Base-by-base conservation (phyloP, 2,113 vertebrate species). In the Globicephala melas region DNA sequence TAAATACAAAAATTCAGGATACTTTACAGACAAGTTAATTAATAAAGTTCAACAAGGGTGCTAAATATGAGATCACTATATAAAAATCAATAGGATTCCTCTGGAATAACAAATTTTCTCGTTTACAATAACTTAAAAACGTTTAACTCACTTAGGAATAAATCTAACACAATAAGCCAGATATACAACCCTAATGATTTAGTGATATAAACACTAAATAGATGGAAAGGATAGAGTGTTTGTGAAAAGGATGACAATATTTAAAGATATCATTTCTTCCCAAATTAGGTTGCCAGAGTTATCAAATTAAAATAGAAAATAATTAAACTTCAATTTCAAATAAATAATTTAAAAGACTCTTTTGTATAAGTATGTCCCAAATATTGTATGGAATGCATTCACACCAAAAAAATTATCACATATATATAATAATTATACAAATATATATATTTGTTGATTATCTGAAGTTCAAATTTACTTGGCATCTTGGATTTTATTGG, bases 301-400 rank as follows among this genome's bases (percentile, higher is more conserved):
- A 21, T 26, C 60, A 95, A 94, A 60, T 68, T 77, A 62, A 87
- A 79, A 81, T 38, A 80, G 3, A 86, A 14, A 81, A 38, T 53
- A 82, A n/a, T 86, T 90, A 77, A 94, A 91, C 26, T 62, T 92
- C 11, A 74, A 53, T 76, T 96, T 92, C 33, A 96, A 85, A 73
- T 44, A 68, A 85, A 89, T 68, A 14, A 92, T 82, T 47, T 47
- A 73, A 79, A 77, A 53, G 79, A 36, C 12, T 36, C 17, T 73
- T 88, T 38, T 62, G 44, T 41, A 60, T 33, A 76, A 76, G 3
- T 41, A 5, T 68, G 31, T 53, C 41, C 9, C 76, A 96, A 92
- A 65, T 84, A 65, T 53, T 79, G 36, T 5, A 25, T 67, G 20
- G 18, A 1, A 20, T 62, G 91, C 36, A 70, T 1, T 82, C 67